phyloP scores from a whole-genome alignment of 2,888 invertebrate genomes.

The Sicus ferrugineus region DNA sequence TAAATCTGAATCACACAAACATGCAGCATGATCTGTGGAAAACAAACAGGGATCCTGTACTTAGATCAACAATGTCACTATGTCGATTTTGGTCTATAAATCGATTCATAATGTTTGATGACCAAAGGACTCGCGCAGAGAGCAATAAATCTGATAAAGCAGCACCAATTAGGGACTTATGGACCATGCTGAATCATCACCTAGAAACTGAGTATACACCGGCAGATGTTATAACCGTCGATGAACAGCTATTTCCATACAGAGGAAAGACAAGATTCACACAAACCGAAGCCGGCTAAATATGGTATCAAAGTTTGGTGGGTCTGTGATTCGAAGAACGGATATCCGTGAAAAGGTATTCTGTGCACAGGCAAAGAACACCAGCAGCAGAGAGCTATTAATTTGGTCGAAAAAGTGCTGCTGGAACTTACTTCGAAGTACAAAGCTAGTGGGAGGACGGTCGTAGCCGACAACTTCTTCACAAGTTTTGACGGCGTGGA shows the following conservation, averaged over 20 bases:
- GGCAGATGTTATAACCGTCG: slow-evolving; percentile 32
- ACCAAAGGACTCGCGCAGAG: not conserved
- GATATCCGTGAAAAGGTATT: not conserved
- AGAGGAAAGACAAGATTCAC: slow-evolving; percentile 23
- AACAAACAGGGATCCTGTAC: not conserved
- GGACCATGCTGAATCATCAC: slow-evolving; percentile 6
- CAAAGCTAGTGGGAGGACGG: slow-evolving; percentile 5
- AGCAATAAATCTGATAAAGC: not conserved
- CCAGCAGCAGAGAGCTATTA: not conserved
- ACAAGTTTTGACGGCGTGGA: not conserved
- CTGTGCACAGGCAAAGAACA: slow-evolving; percentile 39
- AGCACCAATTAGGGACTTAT: not conserved
- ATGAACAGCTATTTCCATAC: slow-evolving; percentile 31
- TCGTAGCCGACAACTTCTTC: slow-evolving; percentile 28
- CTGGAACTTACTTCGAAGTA: too few relatives aligned
- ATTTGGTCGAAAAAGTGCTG: slow-evolving; percentile 11
- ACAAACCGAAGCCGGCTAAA: slow-evolving; percentile 8
- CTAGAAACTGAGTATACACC: slow-evolving; percentile 23
- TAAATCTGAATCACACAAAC: not conserved
- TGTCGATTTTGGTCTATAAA: not conserved
- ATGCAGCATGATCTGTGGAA: not conserved
- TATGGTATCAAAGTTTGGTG: slow-evolving; percentile 26
- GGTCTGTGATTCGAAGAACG: slow-evolving; percentile 19
- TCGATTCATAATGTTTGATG: slow-evolving; percentile 1
- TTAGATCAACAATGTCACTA: not conserved